A percentile compares a stretch with the other conserved stretches of the same genome.
Conservation (phyloP, 1,140 invertebrate species). For the Homarus americanus region DNA sequence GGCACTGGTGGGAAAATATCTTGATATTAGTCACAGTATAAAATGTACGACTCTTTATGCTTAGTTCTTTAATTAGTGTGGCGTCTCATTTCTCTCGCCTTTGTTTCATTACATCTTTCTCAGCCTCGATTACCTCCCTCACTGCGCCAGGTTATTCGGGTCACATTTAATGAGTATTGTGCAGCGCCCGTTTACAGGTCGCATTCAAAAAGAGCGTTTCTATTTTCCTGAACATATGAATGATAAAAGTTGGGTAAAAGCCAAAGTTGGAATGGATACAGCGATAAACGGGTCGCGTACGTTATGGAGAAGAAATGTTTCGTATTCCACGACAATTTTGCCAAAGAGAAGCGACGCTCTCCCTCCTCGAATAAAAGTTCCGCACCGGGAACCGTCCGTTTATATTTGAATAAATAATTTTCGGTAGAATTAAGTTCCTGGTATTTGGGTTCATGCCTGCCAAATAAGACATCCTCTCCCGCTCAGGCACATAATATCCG, state of each 20-base stretch:
- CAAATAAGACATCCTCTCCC: background rate
- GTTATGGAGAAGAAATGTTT: background rate
- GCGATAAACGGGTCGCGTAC: background rate
- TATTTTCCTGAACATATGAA: background rate
- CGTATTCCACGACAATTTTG: background rate
- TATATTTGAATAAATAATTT: background rate
- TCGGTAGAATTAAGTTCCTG: background rate
- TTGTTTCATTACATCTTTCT: too few species aligned
- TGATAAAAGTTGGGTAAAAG: background rate
- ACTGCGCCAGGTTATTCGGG: background rate
- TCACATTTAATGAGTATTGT: background rate
- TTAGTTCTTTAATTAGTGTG: too few species aligned
- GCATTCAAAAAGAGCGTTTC: background rate
- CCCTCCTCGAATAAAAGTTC: background rate
- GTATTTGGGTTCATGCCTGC: background rate
- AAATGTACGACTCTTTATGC: too few species aligned
- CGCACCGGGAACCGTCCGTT: background rate
- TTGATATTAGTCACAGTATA: too few species aligned
- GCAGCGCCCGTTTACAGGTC: background rate
- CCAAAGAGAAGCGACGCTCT: too few species aligned
- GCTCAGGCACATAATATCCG: conserved; percentile 7
- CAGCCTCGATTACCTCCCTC: background rate
- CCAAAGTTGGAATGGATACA: background rate
- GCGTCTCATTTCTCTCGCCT: too few species aligned
- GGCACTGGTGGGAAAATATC: too few species aligned